Base-by-base conservation (phyloP, 1,140 invertebrate species). In the Orchestia grillus region DNA sequence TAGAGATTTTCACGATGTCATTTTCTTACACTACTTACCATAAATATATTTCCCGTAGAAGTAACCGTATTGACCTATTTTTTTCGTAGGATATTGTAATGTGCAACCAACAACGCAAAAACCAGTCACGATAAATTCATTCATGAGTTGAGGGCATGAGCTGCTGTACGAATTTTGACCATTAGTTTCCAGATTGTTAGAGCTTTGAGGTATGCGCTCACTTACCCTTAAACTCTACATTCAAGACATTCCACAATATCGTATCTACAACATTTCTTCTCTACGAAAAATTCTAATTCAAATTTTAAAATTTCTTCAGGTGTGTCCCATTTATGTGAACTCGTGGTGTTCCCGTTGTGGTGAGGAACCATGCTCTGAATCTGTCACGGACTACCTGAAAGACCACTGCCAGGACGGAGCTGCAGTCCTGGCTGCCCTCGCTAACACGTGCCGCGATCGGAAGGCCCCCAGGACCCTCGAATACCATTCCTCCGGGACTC, bases 311-410 rank as follows among this genome's bases (percentile, higher is more conserved):
- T 8, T 53, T 77, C 36, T 77, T 36, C 62, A 94, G 92, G 40
- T 94, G 6, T 94, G 92, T 44, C 43, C 43, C 92, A 47, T 94
- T 40, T 94, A 94, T 40, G 92, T 94, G 44, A 47, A 47, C 92
- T 44, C 92, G 43, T 94, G 92, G 92, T 94, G 92, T n/a, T 94
- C 92, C 6, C 43, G 44, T 15, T 94, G 92, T 44, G 92, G 44
- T 45, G 92, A 44, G 0, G 11, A 94, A 16, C 0, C 43, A 44
- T 94, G 92, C 36, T 94, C 92, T n/a, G 41, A 94, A 28, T 94
- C 92, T 40, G 44, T 94, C 0, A 8, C 43, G 43, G 92, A 94
- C 11, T 47, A 94, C 44, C 92, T 94, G 43, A 94, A 44, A 0
- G 4, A 28, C 8, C 47, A 42, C 36, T 94, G 92, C 92, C 19